Evolutionary conservation across 2,888 invertebrate species (phyloP).

Genomic region (Cataglyphis albicans): DNA sequence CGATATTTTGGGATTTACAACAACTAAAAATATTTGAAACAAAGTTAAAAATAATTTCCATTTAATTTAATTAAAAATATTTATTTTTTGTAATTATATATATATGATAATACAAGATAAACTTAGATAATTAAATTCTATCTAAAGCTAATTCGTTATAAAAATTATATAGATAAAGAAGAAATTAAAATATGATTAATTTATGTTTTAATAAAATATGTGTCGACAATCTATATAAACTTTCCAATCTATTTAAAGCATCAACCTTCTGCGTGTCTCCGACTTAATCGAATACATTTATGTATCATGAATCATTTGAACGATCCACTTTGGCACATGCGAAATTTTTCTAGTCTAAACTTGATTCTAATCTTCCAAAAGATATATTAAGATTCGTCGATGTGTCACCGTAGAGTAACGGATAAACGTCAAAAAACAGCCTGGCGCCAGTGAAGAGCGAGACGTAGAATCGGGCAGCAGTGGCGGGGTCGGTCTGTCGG

Average conservation of each 20-base stretch:
- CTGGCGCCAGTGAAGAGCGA: slow-evolving; percentile 65
- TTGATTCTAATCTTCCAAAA: slow-evolving; percentile 25
- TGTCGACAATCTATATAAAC: background rate
- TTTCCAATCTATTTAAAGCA: too few species aligned
- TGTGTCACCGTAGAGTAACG: slow-evolving; percentile 39
- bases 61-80: background rate
- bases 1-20: background rate
- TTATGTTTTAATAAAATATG: background rate
- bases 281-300: slow-evolving; percentile 11
- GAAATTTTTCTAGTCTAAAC: background rate
- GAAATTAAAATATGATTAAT: background rate
- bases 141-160: background rate
- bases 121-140: background rate
- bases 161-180: background rate
- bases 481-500: slow-evolving; percentile 76
- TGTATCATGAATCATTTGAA: slow-evolving; percentile 23
- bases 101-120: background rate
- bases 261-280: too few species aligned
- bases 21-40: background rate
- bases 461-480: slow-evolving; percentile 60
- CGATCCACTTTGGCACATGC: background rate
- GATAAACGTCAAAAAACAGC: slow-evolving; percentile 65
- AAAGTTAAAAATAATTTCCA: background rate
- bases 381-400: slow-evolving; percentile 32
- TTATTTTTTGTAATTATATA: background rate